A percentile compares a stretch with the other conserved stretches of the same genome.
These are phyloP conservation scores for Rhinoptilus africanus DNA, from an alignment of 2,113 vertebrate genomes.

Conservation along the genomic window DNA sequence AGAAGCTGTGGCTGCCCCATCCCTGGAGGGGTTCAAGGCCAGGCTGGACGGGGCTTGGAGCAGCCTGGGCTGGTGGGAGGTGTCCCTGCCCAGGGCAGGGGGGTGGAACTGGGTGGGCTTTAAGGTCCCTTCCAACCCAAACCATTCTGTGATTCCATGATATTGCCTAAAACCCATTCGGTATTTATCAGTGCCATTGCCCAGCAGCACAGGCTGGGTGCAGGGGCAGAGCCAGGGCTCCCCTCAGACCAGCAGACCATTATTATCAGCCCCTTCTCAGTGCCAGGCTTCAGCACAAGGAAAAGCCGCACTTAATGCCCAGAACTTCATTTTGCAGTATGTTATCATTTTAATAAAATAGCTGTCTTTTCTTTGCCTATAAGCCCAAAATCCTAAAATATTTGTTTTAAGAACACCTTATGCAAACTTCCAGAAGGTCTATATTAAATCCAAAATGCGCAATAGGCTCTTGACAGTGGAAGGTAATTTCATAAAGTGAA, in stretches of 20 bases:
- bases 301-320: not conserved
- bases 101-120: not conserved
- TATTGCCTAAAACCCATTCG: accelerated
- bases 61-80: not conserved
- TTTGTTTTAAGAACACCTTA: not conserved
- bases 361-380: constrained; percentile 2
- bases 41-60: not conserved
- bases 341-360: constrained; percentile 2
- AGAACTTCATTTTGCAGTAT: not conserved
- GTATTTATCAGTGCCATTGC: accelerated
- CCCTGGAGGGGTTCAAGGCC: too few species aligned
- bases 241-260: not conserved
- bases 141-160: not conserved
- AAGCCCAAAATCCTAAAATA: not conserved
- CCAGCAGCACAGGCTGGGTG: not conserved
- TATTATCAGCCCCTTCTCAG: not conserved
- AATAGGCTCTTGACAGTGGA: not conserved
- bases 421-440: not conserved
- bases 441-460: not conserved
- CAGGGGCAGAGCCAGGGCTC: not conserved
- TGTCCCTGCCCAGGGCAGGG: not conserved
- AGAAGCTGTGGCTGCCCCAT: too few species aligned
- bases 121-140: not conserved
- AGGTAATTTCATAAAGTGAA: not conserved
- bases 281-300: not conserved